Conservation (phyloP, 2,888 invertebrate species). For the Bembecia ichneumoniformis region DNA sequence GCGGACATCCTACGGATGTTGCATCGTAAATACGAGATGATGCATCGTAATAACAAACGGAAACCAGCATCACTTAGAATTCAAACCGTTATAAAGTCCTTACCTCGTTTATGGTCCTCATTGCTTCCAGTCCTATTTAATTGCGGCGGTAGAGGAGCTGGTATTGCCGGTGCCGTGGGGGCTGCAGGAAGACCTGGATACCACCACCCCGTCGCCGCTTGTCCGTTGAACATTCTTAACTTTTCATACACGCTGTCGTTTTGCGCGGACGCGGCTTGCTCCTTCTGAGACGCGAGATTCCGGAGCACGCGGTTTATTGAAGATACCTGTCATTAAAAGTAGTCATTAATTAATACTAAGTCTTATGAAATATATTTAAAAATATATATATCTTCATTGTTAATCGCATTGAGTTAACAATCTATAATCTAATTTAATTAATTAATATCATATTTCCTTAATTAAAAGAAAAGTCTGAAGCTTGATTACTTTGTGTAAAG, state of each 20-base stretch:
- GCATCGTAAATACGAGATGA: no score
- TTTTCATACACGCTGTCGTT: conserved; percentile 96
- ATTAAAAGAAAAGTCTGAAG: no score
- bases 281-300: conserved; percentile 96
- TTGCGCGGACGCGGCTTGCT: conserved; percentile 86
- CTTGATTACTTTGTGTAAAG: no score
- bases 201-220: conserved; percentile 88
- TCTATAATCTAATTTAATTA: no score
- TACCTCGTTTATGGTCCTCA: conserved; percentile 85
- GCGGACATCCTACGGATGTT: no score
- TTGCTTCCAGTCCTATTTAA: conserved; percentile 72
- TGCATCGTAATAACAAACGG: not conserved
- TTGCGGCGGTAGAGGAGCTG: conserved; percentile 75
- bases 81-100: conserved; percentile 18
- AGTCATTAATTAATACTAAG: not conserved
- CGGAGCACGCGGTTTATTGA: conserved; percentile 98
- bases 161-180: conserved; percentile 80
- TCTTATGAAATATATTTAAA: not conserved
- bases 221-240: conserved; percentile 94
- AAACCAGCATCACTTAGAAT: not conserved
- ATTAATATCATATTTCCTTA: no score
- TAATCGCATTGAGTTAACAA: no score
- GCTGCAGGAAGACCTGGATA: conserved; percentile 85
- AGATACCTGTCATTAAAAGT: conserved; percentile 80
- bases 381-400: not conserved